These are phyloP conservation scores for Lagorchestes hirsutus DNA, from an alignment of 2,797 vertebrate species.

Conservation along the genomic window DNA sequence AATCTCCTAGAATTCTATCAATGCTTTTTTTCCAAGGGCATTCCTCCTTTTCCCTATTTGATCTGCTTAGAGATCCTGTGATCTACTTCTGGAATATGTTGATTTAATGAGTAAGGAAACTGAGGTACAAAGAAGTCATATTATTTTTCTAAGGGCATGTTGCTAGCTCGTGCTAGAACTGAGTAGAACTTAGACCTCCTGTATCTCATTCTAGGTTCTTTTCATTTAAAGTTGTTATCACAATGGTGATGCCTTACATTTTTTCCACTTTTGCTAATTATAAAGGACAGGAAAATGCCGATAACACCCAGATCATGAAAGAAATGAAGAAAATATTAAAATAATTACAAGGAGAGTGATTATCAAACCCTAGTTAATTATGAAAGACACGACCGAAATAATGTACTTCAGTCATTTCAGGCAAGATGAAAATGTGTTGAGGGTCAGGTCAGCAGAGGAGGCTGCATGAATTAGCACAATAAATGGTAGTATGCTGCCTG, in stretches of 20 bases:
- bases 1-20: neutral
- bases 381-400: slow-evolving; percentile 40
- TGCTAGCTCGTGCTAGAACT: neutral
- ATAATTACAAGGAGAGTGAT: neutral
- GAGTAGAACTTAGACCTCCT: neutral
- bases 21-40: neutral
- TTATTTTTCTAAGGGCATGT: slow-evolving; percentile 20
- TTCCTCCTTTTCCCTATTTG: slow-evolving; percentile 24
- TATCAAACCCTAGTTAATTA: neutral
- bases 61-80: slow-evolving; percentile 4
- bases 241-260: neutral
- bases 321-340: slow-evolving; percentile 4
- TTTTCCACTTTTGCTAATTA: slow-evolving; percentile 24
- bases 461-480: neutral
- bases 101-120: slow-evolving; percentile 6
- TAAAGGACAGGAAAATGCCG: neutral
- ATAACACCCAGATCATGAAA: neutral
- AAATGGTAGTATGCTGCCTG: rapidly evolving
- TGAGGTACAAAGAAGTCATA: slow-evolving; percentile 4
- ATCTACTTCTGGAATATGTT: neutral
- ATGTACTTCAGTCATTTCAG: neutral
- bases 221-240: neutral
- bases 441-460: slow-evolving; percentile 2
- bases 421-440: slow-evolving; percentile 43
- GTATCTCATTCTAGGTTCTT: slow-evolving; percentile 17